Base-by-base conservation (phyloP, 2,797 vertebrate genomes). In the Lacerta agilis region DNA sequence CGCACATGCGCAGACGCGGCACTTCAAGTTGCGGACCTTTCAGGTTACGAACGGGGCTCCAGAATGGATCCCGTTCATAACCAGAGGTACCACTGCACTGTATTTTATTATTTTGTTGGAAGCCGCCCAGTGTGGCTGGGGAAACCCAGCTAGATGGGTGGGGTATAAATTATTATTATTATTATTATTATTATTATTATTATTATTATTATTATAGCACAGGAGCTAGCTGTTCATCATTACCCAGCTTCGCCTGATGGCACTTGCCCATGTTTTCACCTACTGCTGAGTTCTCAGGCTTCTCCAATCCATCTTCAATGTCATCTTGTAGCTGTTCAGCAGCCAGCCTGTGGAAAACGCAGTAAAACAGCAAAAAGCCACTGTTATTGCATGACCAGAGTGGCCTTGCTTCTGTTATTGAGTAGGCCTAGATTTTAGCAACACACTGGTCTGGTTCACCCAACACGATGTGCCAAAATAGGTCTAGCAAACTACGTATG, bases 221-320 rank as follows among this genome's bases (percentile, higher is more conserved):
- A 81, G 43, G 8, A 81, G 58, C n/a, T n/a, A 25, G 45, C 23
- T 64, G 9, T n/a, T 77, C 4, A 5, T 72, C 76, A 36, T 85
- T 85, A 88, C 87, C 87, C 61, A 83, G 33, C 67, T 90, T 80
- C 45, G 61, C 64, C 38, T 71, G 81, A 45, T 64, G 25, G 23
- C 61, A 55, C 18, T 36, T 38, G 4, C 6, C 55, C 41, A 29
- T 0, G 1, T n/a, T 66, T 71, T 45, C 73, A 41, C 45, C 84
- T 9, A 33, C 23, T 0, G 7, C 17, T 2, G 15, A 58, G 0
- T 84, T 33, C 55, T 92, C 93, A 0, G 93, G 36, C 25, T 89
- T 95, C 72, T 95, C 83, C 45, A 95, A 87, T 17, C 93, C 96
- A 90, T 95, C 96, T 92, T 94, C 95, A 85, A 95, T 95, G 67